Base-by-base conservation (phyloP, 2,888 invertebrate genomes). In the Drosophila nr. medialis region DNA sequence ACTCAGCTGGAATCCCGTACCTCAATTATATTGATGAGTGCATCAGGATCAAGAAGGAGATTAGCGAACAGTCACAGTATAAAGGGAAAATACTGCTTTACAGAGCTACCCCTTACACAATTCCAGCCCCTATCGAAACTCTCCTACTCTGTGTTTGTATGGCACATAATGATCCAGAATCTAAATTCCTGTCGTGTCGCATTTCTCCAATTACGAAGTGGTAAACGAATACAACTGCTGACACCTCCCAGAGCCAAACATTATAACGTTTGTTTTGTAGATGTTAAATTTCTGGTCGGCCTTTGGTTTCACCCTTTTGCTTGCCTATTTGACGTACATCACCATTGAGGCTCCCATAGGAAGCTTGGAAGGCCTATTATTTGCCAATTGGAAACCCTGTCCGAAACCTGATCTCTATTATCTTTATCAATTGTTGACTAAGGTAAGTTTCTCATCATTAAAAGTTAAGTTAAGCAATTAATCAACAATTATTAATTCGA, bases 1-100 rank as follows among this genome's bases (percentile, higher is more conserved):
- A 68, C 92, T 93, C 93, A 27, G 77, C 93, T 6, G 93, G 93
- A n/a, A 53, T 93, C 8, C 65, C 93, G 0, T 77, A 69, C n/a
- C 91, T 93, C 4, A 89, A 93, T 65, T 68, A 90, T 4, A 64
- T 77, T 34, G 91, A 92, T 42, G 89, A 93, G 72, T 93, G 93
- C 65, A 56, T 93, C 13, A 72, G 66, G 13, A 83, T 91, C 7
- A 55, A 70, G 21, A 34, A 67, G 24, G 24, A 51, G n/a, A 55
- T 68, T 8, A 51, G 18, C 24, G n/a, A 34, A 27, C 27, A 42
- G 6, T 8, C 59, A 62, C 21, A 42, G 7, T 2, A 13, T 87
- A 1, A 58, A 56, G 4, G 84, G 83, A 24, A 73, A 89, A 54
- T 87, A 86, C 42, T 87, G 90, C n/a, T 27, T 80, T 0, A 32